phyloP scores from a whole-genome alignment of 1,140 invertebrate species.

The Zaprionus davidi region DNA sequence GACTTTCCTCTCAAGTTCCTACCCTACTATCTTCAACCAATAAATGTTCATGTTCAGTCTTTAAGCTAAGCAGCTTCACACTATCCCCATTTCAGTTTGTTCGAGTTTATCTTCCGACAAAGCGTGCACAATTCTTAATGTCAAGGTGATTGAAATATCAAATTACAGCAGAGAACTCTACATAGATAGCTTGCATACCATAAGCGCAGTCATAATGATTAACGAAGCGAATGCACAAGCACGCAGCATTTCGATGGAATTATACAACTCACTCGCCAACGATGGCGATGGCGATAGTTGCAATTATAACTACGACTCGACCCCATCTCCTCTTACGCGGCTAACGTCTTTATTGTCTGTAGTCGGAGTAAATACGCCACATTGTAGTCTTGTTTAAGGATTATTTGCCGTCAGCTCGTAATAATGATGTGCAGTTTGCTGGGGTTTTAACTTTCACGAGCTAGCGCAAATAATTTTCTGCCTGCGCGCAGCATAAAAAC shows the following conservation, averaged over 20 bases:
- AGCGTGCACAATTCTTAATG: neutral
- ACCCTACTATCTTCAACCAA: no score
- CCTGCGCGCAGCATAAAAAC: constrained; percentile 38
- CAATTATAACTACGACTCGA: constrained; percentile 5
- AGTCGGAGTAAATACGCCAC: constrained; percentile 29
- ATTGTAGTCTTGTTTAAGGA: constrained; percentile 37
- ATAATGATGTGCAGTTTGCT: constrained; percentile 51
- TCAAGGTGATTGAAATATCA: neutral
- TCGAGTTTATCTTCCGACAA: neutral
- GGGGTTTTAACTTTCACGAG: constrained; percentile 38
- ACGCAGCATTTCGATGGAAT: neutral
- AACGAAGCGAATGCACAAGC: neutral
- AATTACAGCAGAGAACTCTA: neutral
- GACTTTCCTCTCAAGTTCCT: no score
- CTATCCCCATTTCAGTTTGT: neutral
- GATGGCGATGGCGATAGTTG: neutral
- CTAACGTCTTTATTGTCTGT: constrained; percentile 6
- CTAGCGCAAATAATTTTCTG: constrained; percentile 45
- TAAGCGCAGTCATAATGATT: neutral
- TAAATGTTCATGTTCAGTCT: no score
- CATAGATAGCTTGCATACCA: neutral
- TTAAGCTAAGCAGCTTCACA: neutral
- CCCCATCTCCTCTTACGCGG: neutral
- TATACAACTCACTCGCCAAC: neutral
- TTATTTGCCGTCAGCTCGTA: constrained; percentile 30